Evolutionary conservation across 2,888 invertebrate species (phyloP).

Genomic region (Salticus scenicus): DNA sequence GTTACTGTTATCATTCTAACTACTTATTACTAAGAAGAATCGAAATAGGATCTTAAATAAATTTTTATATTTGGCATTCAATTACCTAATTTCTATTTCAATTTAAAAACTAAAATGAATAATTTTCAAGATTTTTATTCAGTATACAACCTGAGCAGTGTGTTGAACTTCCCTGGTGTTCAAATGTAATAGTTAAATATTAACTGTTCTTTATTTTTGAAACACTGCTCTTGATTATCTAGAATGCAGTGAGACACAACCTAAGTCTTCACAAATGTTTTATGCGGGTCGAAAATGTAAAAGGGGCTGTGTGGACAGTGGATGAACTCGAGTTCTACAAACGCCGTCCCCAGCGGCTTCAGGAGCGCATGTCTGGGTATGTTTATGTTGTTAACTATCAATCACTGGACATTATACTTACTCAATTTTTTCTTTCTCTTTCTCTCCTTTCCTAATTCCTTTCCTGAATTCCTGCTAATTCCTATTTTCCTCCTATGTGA

Average conservation of each 20-base stretch:
- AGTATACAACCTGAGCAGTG: background rate
- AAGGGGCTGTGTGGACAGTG: conserved; percentile 99
- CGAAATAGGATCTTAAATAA: too few relatives aligned
- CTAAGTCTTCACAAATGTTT: conserved; percentile 99
- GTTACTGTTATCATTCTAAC: too few relatives aligned
- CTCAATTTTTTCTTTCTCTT: conserved; percentile 53
- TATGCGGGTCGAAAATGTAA: conserved; percentile 99
- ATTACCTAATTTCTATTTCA: too few relatives aligned
- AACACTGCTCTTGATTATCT: conserved; percentile 64
- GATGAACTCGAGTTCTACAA: conserved; percentile 99
- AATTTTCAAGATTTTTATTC: too few relatives aligned
- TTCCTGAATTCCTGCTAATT: conserved; percentile 13
- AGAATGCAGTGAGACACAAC: conserved; percentile 97
- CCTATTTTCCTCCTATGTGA: conserved; percentile 24
- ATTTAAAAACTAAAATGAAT: too few relatives aligned
- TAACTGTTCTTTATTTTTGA: conserved; percentile 45
- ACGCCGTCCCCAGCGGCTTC: conserved; percentile 83
- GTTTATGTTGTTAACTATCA: conserved; percentile 61
- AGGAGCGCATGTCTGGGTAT: conserved; percentile 72
- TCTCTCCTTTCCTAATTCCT: conserved; percentile 43
- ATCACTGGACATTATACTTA: conserved; percentile 49
- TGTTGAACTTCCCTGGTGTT: background rate
- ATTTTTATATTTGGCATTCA: too few relatives aligned
- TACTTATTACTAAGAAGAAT: too few relatives aligned
- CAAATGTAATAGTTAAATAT: background rate